Conservation (phyloP, 2,888 invertebrate species). For the Oligia strigilis region DNA sequence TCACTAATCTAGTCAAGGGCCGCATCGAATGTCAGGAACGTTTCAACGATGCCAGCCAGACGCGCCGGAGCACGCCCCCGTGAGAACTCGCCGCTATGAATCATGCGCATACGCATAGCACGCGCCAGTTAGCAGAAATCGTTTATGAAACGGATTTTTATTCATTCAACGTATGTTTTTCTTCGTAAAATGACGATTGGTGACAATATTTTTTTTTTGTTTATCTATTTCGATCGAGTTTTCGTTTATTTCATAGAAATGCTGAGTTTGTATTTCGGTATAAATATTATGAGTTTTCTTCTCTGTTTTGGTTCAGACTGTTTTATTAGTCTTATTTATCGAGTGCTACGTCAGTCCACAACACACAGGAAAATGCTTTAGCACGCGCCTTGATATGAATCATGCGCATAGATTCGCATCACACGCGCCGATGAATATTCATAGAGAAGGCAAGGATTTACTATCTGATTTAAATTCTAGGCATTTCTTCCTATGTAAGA, state of each 20-base stretch:
- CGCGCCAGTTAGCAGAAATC: slow-evolving; percentile 50
- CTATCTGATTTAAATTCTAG: neutral
- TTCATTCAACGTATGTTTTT: slow-evolving; percentile 42
- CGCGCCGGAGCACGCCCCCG: slow-evolving; percentile 52
- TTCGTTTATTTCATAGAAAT: slow-evolving; percentile 28
- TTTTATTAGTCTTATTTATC: slow-evolving; percentile 18
- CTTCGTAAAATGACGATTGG: slow-evolving; percentile 42
- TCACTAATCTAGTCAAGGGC: slow-evolving; percentile 28
- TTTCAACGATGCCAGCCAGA: slow-evolving; percentile 43
- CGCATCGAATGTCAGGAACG: slow-evolving; percentile 41
- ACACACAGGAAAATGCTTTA: slow-evolving; percentile 11
- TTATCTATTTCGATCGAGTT: slow-evolving; percentile 19
- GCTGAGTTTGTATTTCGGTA: slow-evolving; percentile 26
- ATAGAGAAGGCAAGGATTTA: neutral
- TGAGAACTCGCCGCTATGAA: slow-evolving; percentile 53
- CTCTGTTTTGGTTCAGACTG: neutral
- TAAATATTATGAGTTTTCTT: slow-evolving; percentile 7
- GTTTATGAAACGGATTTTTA: slow-evolving; percentile 25
- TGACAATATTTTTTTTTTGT: slow-evolving; percentile 3
- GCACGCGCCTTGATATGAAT: slow-evolving; percentile 20
- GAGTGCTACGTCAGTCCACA: neutral
- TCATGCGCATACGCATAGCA: slow-evolving; percentile 58
- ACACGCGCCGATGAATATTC: slow-evolving; percentile 1
- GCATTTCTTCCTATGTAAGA: neutral
- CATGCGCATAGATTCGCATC: slow-evolving; percentile 8